phyloP scores from a whole-genome alignment of 2,888 invertebrate genomes.

The Salpingus planirostris region DNA sequence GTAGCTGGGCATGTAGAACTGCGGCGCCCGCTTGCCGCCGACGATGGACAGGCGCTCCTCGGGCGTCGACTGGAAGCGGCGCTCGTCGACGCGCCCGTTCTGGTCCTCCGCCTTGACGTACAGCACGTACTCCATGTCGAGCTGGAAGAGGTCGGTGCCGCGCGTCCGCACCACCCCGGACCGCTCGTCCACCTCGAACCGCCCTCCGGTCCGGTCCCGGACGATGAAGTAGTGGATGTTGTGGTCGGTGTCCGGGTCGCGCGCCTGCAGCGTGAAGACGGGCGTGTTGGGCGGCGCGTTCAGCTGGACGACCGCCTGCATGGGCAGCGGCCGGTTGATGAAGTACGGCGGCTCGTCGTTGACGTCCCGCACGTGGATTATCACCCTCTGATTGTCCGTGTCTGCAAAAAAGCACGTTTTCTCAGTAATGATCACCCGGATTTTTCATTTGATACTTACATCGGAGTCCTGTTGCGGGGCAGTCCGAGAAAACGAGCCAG shows the following conservation, averaged over 20 bases:
- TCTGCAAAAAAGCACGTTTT: slow-evolving; percentile 47
- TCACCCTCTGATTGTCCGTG: slow-evolving; percentile 91
- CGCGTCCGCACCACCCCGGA: slow-evolving; percentile 88
- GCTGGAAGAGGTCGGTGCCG: slow-evolving; percentile 84
- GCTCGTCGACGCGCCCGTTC: slow-evolving; percentile 86
- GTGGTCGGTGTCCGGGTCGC: slow-evolving; percentile 94
- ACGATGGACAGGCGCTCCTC: slow-evolving; percentile 89
- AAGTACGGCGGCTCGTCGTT: slow-evolving; percentile 97
- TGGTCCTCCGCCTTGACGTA: slow-evolving; percentile 96
- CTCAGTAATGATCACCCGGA: too few relatives aligned
- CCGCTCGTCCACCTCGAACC: slow-evolving; percentile 59
- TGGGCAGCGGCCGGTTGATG: slow-evolving; percentile 92
- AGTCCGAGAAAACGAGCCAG: too few relatives aligned
- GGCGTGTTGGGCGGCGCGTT: slow-evolving; percentile 93
- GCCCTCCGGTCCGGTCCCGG: slow-evolving; percentile 72
- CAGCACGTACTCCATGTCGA: slow-evolving; percentile 93
- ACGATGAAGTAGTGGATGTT: slow-evolving; percentile 95
- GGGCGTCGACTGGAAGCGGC: slow-evolving; percentile 81
- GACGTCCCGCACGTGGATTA: slow-evolving; percentile 89
- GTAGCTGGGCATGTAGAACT: slow-evolving; percentile 93
- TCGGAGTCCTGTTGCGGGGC: slow-evolving; percentile 34
- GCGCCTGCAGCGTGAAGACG: slow-evolving; percentile 93
- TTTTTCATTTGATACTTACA: too few relatives aligned
- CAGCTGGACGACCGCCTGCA: slow-evolving; percentile 94
- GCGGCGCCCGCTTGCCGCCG: slow-evolving; percentile 95